Evolutionary conservation across 2,797 vertebrate genomes (phyloP), one percentile per base, ranked within the genome.

Genomic region (Anolis apletophallus): DNA sequence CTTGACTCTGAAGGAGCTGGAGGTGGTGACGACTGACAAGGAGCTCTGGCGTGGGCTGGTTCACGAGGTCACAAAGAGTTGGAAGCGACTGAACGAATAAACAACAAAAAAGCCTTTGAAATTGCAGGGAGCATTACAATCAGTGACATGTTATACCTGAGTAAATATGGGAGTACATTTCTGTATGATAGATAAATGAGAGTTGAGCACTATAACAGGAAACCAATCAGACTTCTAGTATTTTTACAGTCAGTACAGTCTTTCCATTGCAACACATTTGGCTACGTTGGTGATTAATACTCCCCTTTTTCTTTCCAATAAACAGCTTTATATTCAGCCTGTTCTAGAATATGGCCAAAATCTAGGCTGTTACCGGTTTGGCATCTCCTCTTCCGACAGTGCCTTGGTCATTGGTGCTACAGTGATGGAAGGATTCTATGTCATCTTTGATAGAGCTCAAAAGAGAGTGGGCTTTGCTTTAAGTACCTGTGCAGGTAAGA

Each of bases 351-450:
- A 97, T n/a, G 97, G 97, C 12, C 93, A 96, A 68, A 96, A 96
- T 1, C 89, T 99, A 32, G 97, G 97, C 85, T 99, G 98, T 93
- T 99, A 97, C 90, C 96, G 98, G 2, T 99, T 99, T 0, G 98
- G 98, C 34, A 96, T 99, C 85, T 98, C 99, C 0, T 96, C 98
- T 0, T 99, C 99, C 1, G 89, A 96, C 0, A 98, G 96, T 0
- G 98, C 98, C 1, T 94, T 99, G 85, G 98, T 99, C 90, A 98
- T 99, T 0, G 99, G 98, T 1, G 98, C 99, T 23, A 99, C 98
- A 0, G 97, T 99, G 75, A 99, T 99, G 98, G 99, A 99, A 92
- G 99, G 98, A 46, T 99, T 99, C 96, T 99, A 99, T 0, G 98
- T 99, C 87, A 94, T 98, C 89, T 99, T 99, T 9, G 98, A 99